Evolutionary conservation across 2,113 vertebrate genomes (phyloP), one percentile per base, ranked within the genome.

Genomic region (Ophiodon elongatus): DNA sequence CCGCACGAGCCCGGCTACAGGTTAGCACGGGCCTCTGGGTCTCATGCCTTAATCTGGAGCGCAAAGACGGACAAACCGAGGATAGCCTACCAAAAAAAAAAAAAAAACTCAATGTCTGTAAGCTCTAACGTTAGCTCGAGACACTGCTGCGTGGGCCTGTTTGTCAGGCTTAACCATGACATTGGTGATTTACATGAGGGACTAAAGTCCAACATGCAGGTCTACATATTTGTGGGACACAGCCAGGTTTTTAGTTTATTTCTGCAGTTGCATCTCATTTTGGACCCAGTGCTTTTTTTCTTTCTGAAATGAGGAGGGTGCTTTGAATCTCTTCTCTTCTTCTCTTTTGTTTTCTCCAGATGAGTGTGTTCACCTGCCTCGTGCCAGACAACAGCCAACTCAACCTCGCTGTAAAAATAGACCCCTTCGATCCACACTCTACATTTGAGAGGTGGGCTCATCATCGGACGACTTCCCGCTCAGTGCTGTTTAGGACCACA

Each of bases 361-460:
- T 99, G 63, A 99, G 97, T 0, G 94, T 99, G 15, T 99, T 97
- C 73, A 98, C 97, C 23, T 96, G 97, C 56, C 87, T 95, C 21
- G 77, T 94, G 76, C 94, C 94, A 35, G 94, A 98, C 3, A 96
- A 97, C 85, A 96, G 95, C 84, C 97, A 95, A 14, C 91, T 97
- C 54, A 95, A 95, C 80, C 96, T 98, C 10, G 94, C 97, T 59
- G 85, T 98, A 82, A 97, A 95, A 10, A 95, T 98, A 80, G 96
- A 99, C 25, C 96, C 96, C 75, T 99, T 99, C 85, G 96, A 99
- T 33, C 95, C 98, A 27, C 94, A 97, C 79, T 93, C 96, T 59
- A 95, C 94, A 73, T 98, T 98, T 94, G 96, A 98, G 93, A 97
- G 96, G 98, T 97, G 88, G 65, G 93, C 86, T 67, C 43, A 4